A percentile compares a stretch with the other conserved stretches of the same genome.
Evolutionary conservation across 2,113 vertebrate genomes (phyloP).

Genomic region (Haemorhous mexicanus): DNA sequence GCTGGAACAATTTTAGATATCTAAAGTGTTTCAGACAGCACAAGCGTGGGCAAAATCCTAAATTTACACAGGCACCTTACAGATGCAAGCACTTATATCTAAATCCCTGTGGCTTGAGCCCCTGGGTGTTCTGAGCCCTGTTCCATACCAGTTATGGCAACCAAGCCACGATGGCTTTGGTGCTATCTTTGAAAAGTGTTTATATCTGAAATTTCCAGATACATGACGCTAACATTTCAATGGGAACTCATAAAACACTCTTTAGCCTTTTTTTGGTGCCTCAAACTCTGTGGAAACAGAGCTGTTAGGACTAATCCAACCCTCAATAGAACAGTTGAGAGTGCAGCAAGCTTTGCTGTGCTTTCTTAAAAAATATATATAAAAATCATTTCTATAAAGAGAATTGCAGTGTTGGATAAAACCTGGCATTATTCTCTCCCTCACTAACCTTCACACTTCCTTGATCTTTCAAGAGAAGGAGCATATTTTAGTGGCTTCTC

Average conservation of each 20-base stretch:
- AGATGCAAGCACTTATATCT: rapidly evolving
- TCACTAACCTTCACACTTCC: not conserved
- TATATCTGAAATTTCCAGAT: not conserved
- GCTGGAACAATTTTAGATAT: not conserved
- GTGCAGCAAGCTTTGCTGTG: not conserved
- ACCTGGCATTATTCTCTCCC: not conserved
- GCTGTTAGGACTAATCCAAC: not conserved
- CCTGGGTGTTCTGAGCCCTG: not conserved
- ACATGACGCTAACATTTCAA: not conserved
- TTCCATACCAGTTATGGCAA: not conserved
- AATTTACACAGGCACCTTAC: not conserved
- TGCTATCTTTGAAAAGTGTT: not conserved
- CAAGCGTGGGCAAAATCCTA: not conserved
- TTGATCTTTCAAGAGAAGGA: not conserved
- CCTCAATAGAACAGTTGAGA: not conserved
- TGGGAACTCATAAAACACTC: not conserved
- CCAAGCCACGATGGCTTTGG: not conserved
- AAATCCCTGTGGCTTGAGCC: not conserved
- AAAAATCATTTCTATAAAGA: not conserved
- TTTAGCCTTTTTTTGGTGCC: not conserved
- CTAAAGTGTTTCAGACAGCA: not conserved
- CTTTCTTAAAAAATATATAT: not conserved
- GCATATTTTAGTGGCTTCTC: not conserved
- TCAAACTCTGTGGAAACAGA: not conserved
- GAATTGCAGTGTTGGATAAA: not conserved